phyloP scores from a whole-genome alignment of 2,797 vertebrate genomes.

The Miichthys miiuy region DNA sequence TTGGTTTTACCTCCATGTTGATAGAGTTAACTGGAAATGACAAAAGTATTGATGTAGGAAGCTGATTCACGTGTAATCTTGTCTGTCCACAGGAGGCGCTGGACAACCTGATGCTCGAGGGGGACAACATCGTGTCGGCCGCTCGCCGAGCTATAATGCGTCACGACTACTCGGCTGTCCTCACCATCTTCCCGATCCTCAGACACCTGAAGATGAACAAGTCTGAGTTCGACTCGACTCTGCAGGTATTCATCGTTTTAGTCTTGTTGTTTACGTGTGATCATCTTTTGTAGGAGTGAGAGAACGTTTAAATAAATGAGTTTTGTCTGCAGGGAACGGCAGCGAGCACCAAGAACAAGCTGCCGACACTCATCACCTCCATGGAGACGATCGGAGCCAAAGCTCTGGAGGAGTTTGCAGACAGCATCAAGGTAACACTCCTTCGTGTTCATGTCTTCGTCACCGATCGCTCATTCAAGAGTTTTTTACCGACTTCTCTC shows the following conservation, averaged over 20 bases:
- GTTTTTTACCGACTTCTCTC: neutral
- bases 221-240: slow-evolving; percentile 94
- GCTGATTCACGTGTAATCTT: too few relatives aligned
- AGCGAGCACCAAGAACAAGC: slow-evolving; percentile 98
- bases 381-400: slow-evolving; percentile 98
- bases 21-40: too few relatives aligned
- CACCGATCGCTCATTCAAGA: rapidly evolving
- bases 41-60: too few relatives aligned
- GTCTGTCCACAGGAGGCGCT: slow-evolving; percentile 89
- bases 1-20: too few relatives aligned
- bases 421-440: slow-evolving; percentile 93
- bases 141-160: slow-evolving; percentile 94
- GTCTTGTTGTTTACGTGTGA: neutral
- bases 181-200: slow-evolving; percentile 97
- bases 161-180: slow-evolving; percentile 96
- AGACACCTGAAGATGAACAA: slow-evolving; percentile 96
- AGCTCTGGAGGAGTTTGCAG: slow-evolving; percentile 97
- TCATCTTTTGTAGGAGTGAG: neutral
- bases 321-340: slow-evolving; percentile 90
- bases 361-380: slow-evolving; percentile 95
- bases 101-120: slow-evolving; percentile 96
- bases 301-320: rapidly evolving
- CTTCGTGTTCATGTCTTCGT: neutral
- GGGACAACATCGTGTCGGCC: slow-evolving; percentile 94
- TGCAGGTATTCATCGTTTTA: slow-evolving; percentile 86